Evolutionary conservation across 2,797 vertebrate genomes (phyloP), one percentile per base, ranked within the genome.

Genomic region (Cottoperca gobio): DNA sequence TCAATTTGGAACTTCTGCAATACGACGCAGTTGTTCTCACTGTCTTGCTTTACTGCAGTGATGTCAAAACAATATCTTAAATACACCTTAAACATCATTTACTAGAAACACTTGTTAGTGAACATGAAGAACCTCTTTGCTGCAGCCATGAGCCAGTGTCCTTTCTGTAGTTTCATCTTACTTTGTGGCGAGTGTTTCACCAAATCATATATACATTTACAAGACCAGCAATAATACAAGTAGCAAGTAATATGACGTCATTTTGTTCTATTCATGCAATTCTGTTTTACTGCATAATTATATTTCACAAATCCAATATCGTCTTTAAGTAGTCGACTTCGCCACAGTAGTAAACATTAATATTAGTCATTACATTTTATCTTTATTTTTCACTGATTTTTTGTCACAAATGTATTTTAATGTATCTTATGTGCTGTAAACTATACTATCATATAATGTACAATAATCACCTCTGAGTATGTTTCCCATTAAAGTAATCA

Each of bases 1-100:
- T 69, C 46, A 69, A 54, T 83, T 46, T 73, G 40, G 48, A 69
- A 19, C 12, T 59, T n/a, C 55, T 48, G 68, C 14, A n/a, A n/a
- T 23, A 16, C 0, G 4, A 24, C n/a, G 10, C 23, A 23, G 40
- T 55, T 49, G 14, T 46, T 81, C 43, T 65, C 52, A 37, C 19
- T 16, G n/a, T 10, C 0, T 24, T 26, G 49, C 28, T 60, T 64
- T 26, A 23, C 35, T 3, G 19, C 19, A 49, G 6, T 49, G 8
- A 49, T n/a, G 37, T 37, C 14, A 39, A 63, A 84, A 42, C 24
- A 39, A 26, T 2, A 12, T 43, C 11, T 4, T 28, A 28, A 6
- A 35, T 33, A 5, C 2, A 37, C 26, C 6, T 35, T 3, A 63
- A 57, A 55, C 33, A 8, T 26, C 2, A 35, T 40, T 76, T 48